Conservation (phyloP, 2,113 vertebrate species). For the Megaceryle torquata region DNA sequence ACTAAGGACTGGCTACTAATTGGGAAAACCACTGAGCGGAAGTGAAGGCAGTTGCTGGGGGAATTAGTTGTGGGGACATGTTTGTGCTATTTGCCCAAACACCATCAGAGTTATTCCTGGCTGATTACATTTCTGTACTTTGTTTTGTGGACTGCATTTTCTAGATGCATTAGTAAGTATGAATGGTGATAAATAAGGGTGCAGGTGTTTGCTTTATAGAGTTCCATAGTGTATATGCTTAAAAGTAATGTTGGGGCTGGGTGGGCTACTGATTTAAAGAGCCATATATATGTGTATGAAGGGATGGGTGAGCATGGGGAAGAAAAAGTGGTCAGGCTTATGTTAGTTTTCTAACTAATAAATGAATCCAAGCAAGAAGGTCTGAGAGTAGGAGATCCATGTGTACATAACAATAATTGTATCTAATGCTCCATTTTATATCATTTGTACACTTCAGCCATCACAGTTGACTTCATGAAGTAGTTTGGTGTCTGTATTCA, state of each 20-base stretch:
- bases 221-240: neutral
- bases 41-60: neutral
- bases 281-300: neutral
- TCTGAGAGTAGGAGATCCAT: neutral
- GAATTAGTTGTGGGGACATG: neutral
- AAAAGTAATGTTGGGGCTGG: neutral
- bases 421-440: neutral
- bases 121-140: neutral
- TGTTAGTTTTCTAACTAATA: neutral
- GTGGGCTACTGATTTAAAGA: neutral
- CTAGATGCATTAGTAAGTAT: neutral
- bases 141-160: neutral
- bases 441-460: fast-evolving
- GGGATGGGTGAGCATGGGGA: neutral
- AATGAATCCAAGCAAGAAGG: neutral
- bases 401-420: neutral
- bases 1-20: neutral
- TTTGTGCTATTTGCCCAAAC: neutral
- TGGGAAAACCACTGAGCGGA: neutral
- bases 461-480: neutral
- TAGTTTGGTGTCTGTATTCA: neutral
- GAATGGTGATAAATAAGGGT: neutral
- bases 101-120: neutral
- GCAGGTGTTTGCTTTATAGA: too few species aligned
- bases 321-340: neutral